Conservation (phyloP, 2,797 vertebrate genomes). For the Dermochelys coriacea region DNA sequence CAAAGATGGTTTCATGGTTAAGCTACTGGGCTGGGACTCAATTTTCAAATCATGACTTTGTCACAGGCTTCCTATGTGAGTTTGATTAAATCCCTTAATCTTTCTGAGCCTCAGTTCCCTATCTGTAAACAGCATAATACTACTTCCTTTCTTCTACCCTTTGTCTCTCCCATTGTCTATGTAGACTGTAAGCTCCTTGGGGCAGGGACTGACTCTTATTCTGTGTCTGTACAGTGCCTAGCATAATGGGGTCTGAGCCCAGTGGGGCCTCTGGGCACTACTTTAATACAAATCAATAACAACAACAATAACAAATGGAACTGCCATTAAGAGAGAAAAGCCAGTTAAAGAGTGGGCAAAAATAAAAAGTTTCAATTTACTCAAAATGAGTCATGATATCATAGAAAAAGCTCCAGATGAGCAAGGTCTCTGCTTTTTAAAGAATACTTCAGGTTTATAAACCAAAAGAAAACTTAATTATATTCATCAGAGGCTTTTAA, state of each 20-base stretch:
- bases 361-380: background rate
- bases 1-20: background rate
- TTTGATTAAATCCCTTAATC: background rate
- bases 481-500: background rate
- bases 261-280: background rate
- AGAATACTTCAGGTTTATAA: background rate
- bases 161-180: background rate
- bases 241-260: background rate
- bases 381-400: background rate
- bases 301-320: constrained; percentile 49
- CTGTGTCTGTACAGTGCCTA: background rate
- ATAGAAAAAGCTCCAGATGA: background rate
- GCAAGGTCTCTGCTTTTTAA: background rate
- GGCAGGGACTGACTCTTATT: background rate
- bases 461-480: background rate
- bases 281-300: constrained; percentile 49
- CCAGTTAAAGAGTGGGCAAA: constrained; percentile 46
- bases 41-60: background rate
- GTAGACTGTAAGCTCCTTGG: background rate
- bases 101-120: background rate
- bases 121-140: background rate
- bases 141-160: background rate
- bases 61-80: background rate
- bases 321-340: constrained; percentile 54
- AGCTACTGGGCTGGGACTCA: background rate